Conservation (phyloP, 2,797 vertebrate species). For the Cryptoblepharus egeriae region DNA sequence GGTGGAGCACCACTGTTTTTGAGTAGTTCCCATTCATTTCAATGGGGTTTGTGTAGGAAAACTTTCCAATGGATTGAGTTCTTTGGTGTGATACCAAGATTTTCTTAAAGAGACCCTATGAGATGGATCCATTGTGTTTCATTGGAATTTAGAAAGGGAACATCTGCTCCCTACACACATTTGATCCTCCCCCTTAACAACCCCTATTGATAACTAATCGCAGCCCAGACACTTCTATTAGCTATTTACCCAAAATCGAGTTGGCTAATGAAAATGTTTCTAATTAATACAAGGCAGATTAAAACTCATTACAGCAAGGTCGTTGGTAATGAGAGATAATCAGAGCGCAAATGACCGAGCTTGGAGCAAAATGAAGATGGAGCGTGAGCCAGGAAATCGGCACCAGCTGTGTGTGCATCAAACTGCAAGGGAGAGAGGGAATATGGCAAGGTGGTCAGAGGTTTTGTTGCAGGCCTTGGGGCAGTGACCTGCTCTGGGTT, state of each 20-base stretch:
- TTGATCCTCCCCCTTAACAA: slow-evolving; percentile 55
- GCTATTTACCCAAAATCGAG: slow-evolving; percentile 73
- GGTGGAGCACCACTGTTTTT: not conserved
- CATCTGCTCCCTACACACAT: slow-evolving; percentile 59
- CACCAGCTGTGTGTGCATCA: slow-evolving; percentile 33
- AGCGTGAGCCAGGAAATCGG: slow-evolving; percentile 9
- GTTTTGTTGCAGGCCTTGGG: not conserved
- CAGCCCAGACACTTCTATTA: slow-evolving; percentile 73
- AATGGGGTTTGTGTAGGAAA: not conserved
- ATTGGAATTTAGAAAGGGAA: slow-evolving; percentile 51
- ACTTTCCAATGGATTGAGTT: slow-evolving; percentile 25
- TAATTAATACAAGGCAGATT: slow-evolving; percentile 79
- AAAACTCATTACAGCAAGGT: slow-evolving; percentile 79
- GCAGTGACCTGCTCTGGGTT: not conserved
- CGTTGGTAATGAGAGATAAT: slow-evolving; percentile 78
- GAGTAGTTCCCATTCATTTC: not conserved
- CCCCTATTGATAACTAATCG: slow-evolving; percentile 74
- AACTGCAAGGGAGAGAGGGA: slow-evolving; percentile 32
- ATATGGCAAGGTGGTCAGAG: slow-evolving; percentile 53
- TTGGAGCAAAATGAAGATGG: slow-evolving; percentile 69
- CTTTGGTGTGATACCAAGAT: not conserved
- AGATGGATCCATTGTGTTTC: slow-evolving; percentile 43
- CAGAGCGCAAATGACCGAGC: slow-evolving; percentile 72
- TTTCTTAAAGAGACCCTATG: slow-evolving; percentile 37
- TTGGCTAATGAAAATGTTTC: slow-evolving; percentile 78